These are phyloP conservation scores for Drosophila orosa DNA, from an alignment of 1,140 invertebrate genomes.

Conservation along the genomic window DNA sequence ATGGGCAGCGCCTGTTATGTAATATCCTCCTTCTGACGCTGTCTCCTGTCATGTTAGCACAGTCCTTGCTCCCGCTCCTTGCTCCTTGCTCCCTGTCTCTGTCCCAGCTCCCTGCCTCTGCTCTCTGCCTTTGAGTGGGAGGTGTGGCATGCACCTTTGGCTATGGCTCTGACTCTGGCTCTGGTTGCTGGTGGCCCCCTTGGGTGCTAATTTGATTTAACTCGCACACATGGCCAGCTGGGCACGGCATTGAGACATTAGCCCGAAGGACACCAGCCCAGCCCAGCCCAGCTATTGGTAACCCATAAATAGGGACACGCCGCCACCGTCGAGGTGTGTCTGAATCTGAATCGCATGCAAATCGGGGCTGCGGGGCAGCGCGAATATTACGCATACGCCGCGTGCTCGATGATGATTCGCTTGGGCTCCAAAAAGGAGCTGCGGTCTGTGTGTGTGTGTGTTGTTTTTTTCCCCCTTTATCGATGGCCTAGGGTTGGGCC, in stretches of 20 bases:
- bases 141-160: constrained; percentile 70
- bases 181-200: constrained; percentile 18
- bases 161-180: constrained; percentile 2
- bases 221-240: constrained; percentile 50
- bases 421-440: constrained; percentile 3
- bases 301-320: constrained; percentile 51
- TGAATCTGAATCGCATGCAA: constrained; percentile 45
- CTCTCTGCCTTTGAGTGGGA: constrained; percentile 12
- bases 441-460: background rate
- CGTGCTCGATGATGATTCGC: constrained; percentile 25
- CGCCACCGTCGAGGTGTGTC: constrained; percentile 35
- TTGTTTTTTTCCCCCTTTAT: background rate
- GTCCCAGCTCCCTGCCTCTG: background rate
- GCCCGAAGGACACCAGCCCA: constrained; percentile 58
- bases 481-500: constrained; percentile 48
- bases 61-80: constrained; percentile 41
- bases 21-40: constrained; percentile 79
- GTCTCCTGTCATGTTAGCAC: constrained; percentile 74
- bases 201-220: constrained; percentile 76
- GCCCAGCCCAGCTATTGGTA: constrained; percentile 36
- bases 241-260: constrained; percentile 81
- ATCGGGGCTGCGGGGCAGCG: constrained; percentile 3
- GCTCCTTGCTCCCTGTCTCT: background rate
- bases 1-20: constrained; percentile 79
- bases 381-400: constrained; percentile 56